phyloP scores from a whole-genome alignment of 2,888 invertebrate species.

The Pachycephus smyrnensis region DNA sequence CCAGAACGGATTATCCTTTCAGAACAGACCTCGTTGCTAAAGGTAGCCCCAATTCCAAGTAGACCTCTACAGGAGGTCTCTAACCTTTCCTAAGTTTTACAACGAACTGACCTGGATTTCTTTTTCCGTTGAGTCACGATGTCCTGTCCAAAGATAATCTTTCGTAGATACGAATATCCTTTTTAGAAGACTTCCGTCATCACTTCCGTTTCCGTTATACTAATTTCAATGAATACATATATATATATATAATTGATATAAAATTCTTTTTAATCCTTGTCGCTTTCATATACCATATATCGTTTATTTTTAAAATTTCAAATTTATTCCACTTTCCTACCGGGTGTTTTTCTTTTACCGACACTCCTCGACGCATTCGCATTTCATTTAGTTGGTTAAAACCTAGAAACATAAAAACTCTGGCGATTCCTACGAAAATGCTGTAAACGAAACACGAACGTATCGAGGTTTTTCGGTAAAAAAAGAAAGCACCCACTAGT shows the following conservation, averaged over 20 bases:
- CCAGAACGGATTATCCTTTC: slow-evolving; percentile 47
- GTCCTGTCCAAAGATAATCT: background rate
- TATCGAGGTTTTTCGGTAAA: too few species aligned
- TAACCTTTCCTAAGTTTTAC: slow-evolving; percentile 36
- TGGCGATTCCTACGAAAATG: too few species aligned
- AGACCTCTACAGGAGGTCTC: slow-evolving; percentile 3
- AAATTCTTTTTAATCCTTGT: background rate
- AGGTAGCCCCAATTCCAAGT: background rate
- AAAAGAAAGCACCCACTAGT: too few species aligned
- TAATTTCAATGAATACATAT: background rate
- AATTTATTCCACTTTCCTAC: background rate
- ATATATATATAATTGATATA: background rate
- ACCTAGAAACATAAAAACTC: too few species aligned
- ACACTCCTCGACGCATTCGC: too few species aligned
- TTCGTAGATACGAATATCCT: background rate
- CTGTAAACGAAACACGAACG: too few species aligned
- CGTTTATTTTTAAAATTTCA: background rate
- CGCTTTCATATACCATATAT: background rate
- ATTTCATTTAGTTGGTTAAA: too few species aligned
- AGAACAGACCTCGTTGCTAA: background rate
- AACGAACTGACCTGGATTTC: slow-evolving; percentile 53
- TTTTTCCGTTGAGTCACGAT: slow-evolving; percentile 21
- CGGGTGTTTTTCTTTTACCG: too few species aligned
- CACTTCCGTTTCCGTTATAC: background rate
- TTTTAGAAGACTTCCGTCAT: background rate